These are phyloP conservation scores for Rhinolophus ferrumequinum DNA, from an alignment of 2,113 vertebrate species.

Conservation along the genomic window DNA sequence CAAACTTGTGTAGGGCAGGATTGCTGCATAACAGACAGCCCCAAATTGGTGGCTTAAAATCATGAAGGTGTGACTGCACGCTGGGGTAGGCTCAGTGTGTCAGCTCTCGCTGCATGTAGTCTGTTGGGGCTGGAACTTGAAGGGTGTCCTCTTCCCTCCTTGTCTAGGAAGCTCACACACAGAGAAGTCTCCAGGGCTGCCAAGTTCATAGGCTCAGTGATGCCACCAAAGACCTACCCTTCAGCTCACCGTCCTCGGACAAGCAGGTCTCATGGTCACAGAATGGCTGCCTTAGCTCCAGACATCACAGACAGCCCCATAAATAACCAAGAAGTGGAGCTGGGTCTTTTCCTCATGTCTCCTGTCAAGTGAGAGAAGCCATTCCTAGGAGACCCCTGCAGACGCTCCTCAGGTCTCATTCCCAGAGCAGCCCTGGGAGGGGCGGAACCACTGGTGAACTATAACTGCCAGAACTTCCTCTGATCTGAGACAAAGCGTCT, in stretches of 20 bases:
- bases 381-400: not conserved
- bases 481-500: not conserved
- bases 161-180: not conserved
- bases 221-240: too few relatives aligned
- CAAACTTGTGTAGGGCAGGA: not conserved
- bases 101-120: not conserved
- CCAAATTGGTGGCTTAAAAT: not conserved
- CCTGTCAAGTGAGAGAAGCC: not conserved
- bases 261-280: not conserved
- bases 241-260: not conserved
- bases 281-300: not conserved
- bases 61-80: not conserved
- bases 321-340: not conserved
- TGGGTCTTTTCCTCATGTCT: not conserved
- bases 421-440: too few relatives aligned
- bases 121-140: not conserved
- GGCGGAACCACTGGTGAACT: not conserved
- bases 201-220: not conserved
- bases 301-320: not conserved
- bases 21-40: not conserved
- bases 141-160: not conserved
- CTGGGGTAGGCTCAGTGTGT: not conserved
- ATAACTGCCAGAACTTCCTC: fast-evolving
- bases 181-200: not conserved
- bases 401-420: not conserved